These are phyloP conservation scores for Allobates femoralis DNA, from an alignment of 2,797 vertebrate genomes.

Conservation along the genomic window DNA sequence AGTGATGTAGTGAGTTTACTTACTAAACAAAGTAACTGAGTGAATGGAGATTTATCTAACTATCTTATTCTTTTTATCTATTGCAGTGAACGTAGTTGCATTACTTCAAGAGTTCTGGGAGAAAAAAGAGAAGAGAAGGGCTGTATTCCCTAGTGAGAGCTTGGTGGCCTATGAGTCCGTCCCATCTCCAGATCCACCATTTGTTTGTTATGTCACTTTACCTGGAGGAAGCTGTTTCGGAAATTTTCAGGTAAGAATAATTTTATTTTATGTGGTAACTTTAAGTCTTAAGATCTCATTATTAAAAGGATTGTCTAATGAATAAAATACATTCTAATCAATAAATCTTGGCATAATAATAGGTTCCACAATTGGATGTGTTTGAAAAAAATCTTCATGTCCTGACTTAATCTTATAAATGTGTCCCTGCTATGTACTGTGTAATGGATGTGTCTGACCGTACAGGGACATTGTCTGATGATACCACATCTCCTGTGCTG, in stretches of 20 bases:
- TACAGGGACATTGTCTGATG: too few relatives aligned
- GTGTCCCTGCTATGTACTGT: too few relatives aligned
- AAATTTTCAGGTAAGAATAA: constrained; percentile 84
- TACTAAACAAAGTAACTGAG: neutral
- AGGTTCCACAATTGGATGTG: too few relatives aligned
- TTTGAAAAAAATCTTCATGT: too few relatives aligned
- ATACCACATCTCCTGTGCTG: too few relatives aligned
- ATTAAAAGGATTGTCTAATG: too few relatives aligned
- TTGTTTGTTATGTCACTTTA: constrained; percentile 88
- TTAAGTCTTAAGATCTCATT: too few relatives aligned
- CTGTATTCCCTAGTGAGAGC: constrained; percentile 76
- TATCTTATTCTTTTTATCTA: neutral
- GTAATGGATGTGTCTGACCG: too few relatives aligned
- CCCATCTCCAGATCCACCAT: constrained; percentile 81
- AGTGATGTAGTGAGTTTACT: neutral
- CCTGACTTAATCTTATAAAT: too few relatives aligned
- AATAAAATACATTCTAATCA: too few relatives aligned
- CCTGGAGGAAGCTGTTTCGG: constrained; percentile 93
- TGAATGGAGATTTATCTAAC: neutral
- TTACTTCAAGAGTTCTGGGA: constrained; percentile 93
- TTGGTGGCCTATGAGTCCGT: constrained; percentile 86
- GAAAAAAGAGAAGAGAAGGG: constrained; percentile 80
- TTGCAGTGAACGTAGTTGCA: constrained; percentile 87
- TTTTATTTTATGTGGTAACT: neutral
- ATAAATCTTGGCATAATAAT: too few relatives aligned